These are phyloP conservation scores for Galleria mellonella DNA, from an alignment of 1,140 invertebrate genomes.

Conservation along the genomic window DNA sequence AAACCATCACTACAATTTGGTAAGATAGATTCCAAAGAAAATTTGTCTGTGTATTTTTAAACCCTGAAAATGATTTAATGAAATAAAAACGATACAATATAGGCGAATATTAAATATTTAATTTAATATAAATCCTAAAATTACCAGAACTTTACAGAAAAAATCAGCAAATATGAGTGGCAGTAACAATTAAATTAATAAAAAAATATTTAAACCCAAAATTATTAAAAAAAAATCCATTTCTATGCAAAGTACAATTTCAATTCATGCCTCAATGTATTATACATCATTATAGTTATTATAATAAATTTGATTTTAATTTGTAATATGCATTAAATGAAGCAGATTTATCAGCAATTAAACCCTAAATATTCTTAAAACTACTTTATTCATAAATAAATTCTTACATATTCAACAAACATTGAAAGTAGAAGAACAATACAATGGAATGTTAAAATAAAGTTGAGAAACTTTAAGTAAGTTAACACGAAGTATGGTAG, in stretches of 20 bases:
- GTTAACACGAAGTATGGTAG: constrained; percentile 39
- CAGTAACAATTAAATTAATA: background rate
- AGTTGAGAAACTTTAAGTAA: constrained; percentile 4
- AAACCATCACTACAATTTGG: too few species aligned
- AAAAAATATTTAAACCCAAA: constrained; percentile 1
- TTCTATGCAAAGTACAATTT: background rate
- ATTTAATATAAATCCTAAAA: constrained; percentile 60
- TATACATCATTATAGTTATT: too few species aligned
- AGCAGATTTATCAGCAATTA: constrained; percentile 5
- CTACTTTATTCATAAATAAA: constrained; percentile 46
- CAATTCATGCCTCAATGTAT: too few species aligned
- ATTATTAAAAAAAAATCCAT: background rate
- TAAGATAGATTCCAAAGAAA: too few species aligned
- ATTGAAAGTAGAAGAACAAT: constrained; percentile 20
- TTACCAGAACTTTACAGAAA: constrained; percentile 60
- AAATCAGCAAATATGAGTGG: constrained; percentile 15
- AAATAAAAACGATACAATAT: constrained; percentile 13
- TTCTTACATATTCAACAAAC: constrained; percentile 35
- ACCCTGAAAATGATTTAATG: too few species aligned
- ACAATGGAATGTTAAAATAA: constrained; percentile 28
- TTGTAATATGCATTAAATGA: constrained; percentile 2
- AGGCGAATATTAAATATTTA: constrained; percentile 66
- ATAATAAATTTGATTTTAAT: background rate
- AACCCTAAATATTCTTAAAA: constrained; percentile 35
- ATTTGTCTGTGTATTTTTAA: too few species aligned